Conservation (phyloP, 2,888 invertebrate species). For the Galerucella nymphaeae region DNA sequence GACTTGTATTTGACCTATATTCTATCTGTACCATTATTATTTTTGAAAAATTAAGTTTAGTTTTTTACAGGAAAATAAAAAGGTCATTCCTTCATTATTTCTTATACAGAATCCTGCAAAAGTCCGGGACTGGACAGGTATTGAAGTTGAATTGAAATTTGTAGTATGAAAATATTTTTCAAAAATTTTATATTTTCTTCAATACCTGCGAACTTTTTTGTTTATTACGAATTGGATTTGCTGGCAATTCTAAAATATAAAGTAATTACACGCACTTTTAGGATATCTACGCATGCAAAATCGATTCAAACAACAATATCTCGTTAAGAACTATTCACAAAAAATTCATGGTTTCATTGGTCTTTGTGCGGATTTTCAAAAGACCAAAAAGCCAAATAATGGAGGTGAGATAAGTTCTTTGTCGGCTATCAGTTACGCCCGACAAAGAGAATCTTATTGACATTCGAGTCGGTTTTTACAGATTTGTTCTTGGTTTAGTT, state of each 20-base stretch:
- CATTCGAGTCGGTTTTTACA: not conserved
- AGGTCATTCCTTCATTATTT: too few species aligned
- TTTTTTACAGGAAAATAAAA: too few species aligned
- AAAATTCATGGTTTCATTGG: constrained; percentile 22
- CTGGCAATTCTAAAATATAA: not conserved
- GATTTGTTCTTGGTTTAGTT: not conserved
- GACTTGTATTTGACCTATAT: too few species aligned
- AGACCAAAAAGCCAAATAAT: constrained; percentile 11
- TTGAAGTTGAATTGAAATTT: too few species aligned
- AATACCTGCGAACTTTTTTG: too few species aligned
- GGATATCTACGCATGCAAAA: constrained; percentile 22
- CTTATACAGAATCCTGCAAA: too few species aligned
- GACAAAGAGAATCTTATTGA: constrained; percentile 9
- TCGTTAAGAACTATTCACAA: constrained; percentile 16
- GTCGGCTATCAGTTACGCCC: constrained; percentile 11
- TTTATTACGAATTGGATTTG: not conserved
- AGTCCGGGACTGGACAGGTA: too few species aligned
- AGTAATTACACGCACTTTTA: constrained; percentile 23
- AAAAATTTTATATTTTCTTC: too few species aligned
- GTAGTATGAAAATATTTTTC: too few species aligned
- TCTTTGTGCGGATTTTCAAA: constrained; percentile 19
- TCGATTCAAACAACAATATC: constrained; percentile 19
- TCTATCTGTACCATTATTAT: too few species aligned
- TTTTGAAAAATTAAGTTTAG: too few species aligned
- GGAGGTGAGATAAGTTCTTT: constrained; percentile 7